Evolutionary conservation across 53 echinoderm and acorn worm genomes (phyloP), one percentile per base, ranked within the genome.

Genomic region (Antedon mediterranea): DNA sequence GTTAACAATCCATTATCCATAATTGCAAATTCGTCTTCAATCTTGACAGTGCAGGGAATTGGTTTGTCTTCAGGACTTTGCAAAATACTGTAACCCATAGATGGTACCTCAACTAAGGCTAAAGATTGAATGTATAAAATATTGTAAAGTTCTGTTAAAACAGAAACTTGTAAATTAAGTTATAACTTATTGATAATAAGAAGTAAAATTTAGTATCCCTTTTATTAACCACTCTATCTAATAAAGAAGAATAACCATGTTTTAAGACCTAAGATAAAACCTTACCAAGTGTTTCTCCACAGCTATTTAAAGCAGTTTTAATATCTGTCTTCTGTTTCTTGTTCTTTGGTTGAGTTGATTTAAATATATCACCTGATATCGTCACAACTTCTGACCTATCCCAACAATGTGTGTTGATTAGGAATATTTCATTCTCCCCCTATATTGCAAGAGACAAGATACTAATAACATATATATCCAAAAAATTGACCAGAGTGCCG

Each of bases 371-470:
- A 32, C 4, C 26, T 43, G 85, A 82, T 32, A 84, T 71, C 0
- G 75, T 3, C 23, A 89, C 75, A 20, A 89, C 85, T 76, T 89
- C 86, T 34, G 34, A 34, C 30, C 83, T 83, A 32, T 73, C 71
- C 89, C 86, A 86, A 41, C 80, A 79, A 70, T 87, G 80, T 34
- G 86, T 83, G 76, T 89, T 86, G 43, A 86, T 78, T 9, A 83
- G 43, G 20, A 74, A 75, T 6, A 43, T 43, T 20, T 71, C 30
- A 20, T 42, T 71, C 74, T 76, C 77, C 73, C 43, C 71, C 33
- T 79, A 28, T 26, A 29, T 37, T 37, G 11, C 4, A 37, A 37
- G 11, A n/a, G n/a, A n/a, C n/a, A n/a, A n/a, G n/a, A n/a, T n/a
- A n/a, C n/a, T n/a, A n/a, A n/a, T n/a, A n/a, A n/a, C n/a, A n/a